Evolutionary conservation across 2,888 invertebrate species (phyloP).

Genomic region (Acanthosoma haemorrhoidale): DNA sequence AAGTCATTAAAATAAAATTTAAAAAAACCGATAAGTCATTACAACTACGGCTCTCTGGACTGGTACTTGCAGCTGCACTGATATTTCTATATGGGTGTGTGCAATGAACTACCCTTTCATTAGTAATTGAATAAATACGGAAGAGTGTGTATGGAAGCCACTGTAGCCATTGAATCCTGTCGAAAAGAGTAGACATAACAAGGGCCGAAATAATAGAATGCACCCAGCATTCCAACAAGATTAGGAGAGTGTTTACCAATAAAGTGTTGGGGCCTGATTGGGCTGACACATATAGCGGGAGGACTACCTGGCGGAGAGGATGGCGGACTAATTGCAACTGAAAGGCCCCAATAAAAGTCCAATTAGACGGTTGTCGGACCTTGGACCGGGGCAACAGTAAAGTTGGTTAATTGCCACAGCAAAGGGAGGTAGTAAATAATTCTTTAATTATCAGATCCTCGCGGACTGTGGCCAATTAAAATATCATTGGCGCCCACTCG

Average conservation of each 20-base stretch:
- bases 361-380: background rate
- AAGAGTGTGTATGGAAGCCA: too few relatives aligned
- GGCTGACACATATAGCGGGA: too few relatives aligned
- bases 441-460: slow-evolving; percentile 13
- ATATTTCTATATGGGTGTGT: too few relatives aligned
- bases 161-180: too few relatives aligned
- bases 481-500: slow-evolving; percentile 19
- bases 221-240: background rate
- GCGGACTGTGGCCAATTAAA: slow-evolving; percentile 19
- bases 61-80: too few relatives aligned
- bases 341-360: slow-evolving; percentile 13
- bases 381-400: background rate
- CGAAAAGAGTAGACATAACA: too few relatives aligned
- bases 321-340: background rate
- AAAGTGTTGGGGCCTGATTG: background rate
- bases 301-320: background rate
- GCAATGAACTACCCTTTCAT: too few relatives aligned
- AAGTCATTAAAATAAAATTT: too few relatives aligned
- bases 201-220: background rate
- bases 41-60: too few relatives aligned
- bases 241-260: background rate
- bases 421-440: slow-evolving; percentile 4
- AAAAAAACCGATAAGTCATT: too few relatives aligned
- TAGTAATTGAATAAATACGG: too few relatives aligned
- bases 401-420: slow-evolving; percentile 7